These are phyloP conservation scores for Bryconaethiops microstoma DNA, from an alignment of 2,797 vertebrate genomes.

Conservation along the genomic window DNA sequence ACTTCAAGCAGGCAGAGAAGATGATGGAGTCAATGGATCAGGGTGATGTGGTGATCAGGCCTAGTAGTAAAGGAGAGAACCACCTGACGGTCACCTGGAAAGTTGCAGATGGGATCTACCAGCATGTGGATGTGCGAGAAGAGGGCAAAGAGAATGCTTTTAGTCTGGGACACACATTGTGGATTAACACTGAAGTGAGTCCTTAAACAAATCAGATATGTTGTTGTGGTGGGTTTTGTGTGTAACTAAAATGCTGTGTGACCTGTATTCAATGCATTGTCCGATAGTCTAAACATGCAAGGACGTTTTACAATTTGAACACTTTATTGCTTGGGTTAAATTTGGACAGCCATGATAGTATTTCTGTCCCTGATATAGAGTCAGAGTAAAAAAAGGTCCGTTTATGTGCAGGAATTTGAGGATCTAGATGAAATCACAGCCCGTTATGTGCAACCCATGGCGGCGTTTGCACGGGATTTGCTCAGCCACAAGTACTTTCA, in stretches of 20 bases:
- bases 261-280: not conserved
- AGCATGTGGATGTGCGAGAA: slow-evolving; percentile 95
- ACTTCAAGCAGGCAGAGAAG: slow-evolving; percentile 99
- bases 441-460: slow-evolving; percentile 98
- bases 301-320: not conserved
- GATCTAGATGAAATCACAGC: slow-evolving; percentile 99
- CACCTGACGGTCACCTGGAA: slow-evolving; percentile 99
- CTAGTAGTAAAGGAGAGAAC: slow-evolving; percentile 98
- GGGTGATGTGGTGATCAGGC: slow-evolving; percentile 95
- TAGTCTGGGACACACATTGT: slow-evolving; percentile 94
- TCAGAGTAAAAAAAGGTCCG: not conserved
- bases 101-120: slow-evolving; percentile 95
- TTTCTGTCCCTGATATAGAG: not conserved
- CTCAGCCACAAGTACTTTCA: slow-evolving; percentile 97
- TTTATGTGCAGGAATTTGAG: slow-evolving; percentile 90
- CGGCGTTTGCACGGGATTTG: slow-evolving; percentile 94
- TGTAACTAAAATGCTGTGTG: not conserved
- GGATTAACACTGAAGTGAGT: slow-evolving; percentile 93
- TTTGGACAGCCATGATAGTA: not conserved
- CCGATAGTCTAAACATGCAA: no score
- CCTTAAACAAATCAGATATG: not conserved
- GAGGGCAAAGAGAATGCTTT: slow-evolving; percentile 99
- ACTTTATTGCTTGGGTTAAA: not conserved
- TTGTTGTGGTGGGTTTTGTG: not conserved
- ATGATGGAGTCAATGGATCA: slow-evolving; percentile 99